phyloP scores from a whole-genome alignment of 2,797 vertebrate genomes.

The Microcaecilia unicolor region DNA sequence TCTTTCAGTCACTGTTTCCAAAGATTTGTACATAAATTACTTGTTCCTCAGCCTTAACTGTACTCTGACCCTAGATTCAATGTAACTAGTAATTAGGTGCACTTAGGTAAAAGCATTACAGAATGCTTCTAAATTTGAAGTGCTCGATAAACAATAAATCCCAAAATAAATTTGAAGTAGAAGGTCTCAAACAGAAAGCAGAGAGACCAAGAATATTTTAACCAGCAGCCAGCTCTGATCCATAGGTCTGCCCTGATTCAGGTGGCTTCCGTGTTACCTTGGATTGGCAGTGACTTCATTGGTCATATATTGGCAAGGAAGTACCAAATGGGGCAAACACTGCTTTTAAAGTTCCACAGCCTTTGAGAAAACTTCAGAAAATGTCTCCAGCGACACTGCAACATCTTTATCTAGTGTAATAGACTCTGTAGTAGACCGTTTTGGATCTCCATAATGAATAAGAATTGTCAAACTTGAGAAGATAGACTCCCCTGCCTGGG shows the following conservation, averaged over 20 bases:
- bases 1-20: constrained; percentile 16
- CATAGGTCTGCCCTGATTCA: constrained; percentile 6
- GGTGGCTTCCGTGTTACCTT: constrained; percentile 19
- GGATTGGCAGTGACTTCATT: constrained; percentile 21
- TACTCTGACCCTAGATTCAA: too few species aligned
- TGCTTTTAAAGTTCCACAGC: constrained; percentile 47
- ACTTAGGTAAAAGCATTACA: constrained; percentile 22
- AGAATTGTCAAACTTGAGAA: constrained; percentile 99
- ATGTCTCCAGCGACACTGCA: constrained; percentile 36
- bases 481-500: constrained; percentile 92
- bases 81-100: constrained; percentile 36
- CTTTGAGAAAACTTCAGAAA: constrained; percentile 45
- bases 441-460: constrained; percentile 98
- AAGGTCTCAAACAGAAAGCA: too few species aligned
- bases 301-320: constrained; percentile 34
- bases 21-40: constrained; percentile 10
- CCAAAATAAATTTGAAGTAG: not conserved
- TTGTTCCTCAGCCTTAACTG: constrained; percentile 24
- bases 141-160: too few species aligned
- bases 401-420: constrained; percentile 96
- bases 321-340: constrained; percentile 37
- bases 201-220: constrained; percentile 26
- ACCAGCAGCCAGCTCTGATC: constrained; percentile 12
- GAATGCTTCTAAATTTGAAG: not conserved
- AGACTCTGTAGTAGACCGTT: constrained; percentile 99